Conservation (phyloP, 2,113 vertebrate species). For the Galeopterus variegatus region DNA sequence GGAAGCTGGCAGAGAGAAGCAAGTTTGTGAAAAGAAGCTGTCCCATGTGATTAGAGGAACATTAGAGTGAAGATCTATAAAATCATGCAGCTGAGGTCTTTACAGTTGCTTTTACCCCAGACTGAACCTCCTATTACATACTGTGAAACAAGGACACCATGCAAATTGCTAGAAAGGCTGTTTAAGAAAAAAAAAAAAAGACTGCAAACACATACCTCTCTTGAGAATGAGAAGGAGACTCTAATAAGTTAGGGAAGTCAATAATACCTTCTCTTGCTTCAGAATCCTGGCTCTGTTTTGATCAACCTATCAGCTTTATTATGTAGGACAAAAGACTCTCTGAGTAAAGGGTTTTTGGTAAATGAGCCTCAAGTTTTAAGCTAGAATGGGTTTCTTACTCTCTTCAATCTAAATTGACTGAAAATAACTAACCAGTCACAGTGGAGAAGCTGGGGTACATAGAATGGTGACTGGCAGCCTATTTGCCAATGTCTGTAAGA, state of each 20-base stretch:
- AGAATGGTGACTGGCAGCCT: neutral
- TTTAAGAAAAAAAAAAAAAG: neutral
- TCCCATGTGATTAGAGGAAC: neutral
- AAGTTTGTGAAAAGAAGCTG: neutral
- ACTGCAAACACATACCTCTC: neutral
- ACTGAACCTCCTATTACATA: neutral
- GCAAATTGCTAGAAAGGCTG: neutral
- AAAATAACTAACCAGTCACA: neutral
- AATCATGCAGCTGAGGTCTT: neutral
- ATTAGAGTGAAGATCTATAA: neutral
- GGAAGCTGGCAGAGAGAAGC: neutral
- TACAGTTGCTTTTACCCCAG: neutral
- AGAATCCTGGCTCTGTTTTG: neutral
- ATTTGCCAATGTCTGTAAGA: neutral
- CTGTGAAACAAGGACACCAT: neutral
- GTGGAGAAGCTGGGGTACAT: neutral
- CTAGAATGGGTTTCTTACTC: neutral
- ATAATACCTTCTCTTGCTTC: neutral
- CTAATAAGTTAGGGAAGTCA: constrained; percentile 33
- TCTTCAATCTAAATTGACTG: neutral
- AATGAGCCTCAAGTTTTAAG: neutral
- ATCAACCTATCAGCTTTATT: neutral
- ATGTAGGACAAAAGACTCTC: neutral
- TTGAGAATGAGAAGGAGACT: neutral
- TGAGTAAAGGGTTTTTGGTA: neutral